These are phyloP conservation scores for Yponomeuta malinellus DNA, from an alignment of 2,888 invertebrate species.

Conservation along the genomic window DNA sequence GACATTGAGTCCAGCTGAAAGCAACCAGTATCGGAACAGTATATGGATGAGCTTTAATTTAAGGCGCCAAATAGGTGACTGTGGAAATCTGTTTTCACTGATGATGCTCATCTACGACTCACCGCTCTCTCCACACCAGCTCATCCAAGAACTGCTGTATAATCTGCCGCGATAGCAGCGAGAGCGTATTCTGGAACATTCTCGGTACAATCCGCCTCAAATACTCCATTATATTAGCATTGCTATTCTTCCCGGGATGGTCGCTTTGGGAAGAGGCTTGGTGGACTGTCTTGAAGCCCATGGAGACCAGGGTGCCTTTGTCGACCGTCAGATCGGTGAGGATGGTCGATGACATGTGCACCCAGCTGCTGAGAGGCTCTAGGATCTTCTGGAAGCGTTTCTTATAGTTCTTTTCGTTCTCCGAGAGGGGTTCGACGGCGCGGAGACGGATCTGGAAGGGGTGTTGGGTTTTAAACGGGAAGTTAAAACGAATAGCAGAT, in stretches of 20 bases:
- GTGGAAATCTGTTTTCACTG: neutral
- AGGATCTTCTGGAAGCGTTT: constrained; percentile 89
- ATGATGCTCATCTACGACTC: constrained; percentile 21
- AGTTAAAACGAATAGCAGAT: no score
- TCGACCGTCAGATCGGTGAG: constrained; percentile 91
- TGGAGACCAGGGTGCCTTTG: constrained; percentile 80
- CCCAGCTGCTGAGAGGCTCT: constrained; percentile 86
- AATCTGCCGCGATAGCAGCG: constrained; percentile 86
- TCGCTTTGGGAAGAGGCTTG: constrained; percentile 76
- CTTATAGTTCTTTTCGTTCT: constrained; percentile 86
- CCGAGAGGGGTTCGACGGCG: constrained; percentile 88
- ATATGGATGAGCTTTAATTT: no score
- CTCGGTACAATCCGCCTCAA: constrained; percentile 88
- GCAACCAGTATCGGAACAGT: no score
- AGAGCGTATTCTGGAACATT: constrained; percentile 93
- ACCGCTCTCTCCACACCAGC: constrained; percentile 88
- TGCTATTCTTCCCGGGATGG: constrained; percentile 74
- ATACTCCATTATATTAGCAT: constrained; percentile 91
- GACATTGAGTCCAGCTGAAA: no score
- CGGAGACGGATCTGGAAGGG: constrained; percentile 79
- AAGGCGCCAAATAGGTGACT: no score
- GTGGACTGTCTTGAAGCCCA: constrained; percentile 87
- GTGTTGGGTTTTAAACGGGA: neutral
- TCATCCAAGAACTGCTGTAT: constrained; percentile 95
- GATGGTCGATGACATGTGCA: constrained; percentile 84